A percentile compares a stretch with the other conserved stretches of the same genome.
Conservation (phyloP, 1,140 invertebrate species). For the Melitaea cinxia region DNA sequence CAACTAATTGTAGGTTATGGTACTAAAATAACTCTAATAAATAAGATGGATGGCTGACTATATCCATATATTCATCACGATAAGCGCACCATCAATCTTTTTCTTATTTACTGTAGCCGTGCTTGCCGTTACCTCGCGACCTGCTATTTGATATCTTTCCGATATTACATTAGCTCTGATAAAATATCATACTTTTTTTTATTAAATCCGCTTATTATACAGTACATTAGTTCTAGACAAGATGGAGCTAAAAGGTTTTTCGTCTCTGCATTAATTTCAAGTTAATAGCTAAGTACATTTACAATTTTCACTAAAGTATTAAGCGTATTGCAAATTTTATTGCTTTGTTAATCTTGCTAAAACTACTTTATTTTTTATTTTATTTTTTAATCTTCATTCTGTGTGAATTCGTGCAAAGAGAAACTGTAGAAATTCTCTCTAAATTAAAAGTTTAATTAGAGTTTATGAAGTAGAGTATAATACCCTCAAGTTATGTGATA, state of each 20-base stretch:
- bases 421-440: too few species aligned
- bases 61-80: conserved; percentile 43
- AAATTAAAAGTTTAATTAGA: too few species aligned
- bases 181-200: neutral
- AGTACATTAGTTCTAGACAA: neutral
- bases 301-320: too few species aligned
- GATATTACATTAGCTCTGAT: conserved; percentile 2
- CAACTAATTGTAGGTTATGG: conserved; percentile 42
- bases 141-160: conserved; percentile 22
- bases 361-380: too few species aligned
- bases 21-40: conserved; percentile 46
- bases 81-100: conserved; percentile 48
- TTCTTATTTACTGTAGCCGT: conserved; percentile 39
- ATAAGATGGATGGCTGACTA: conserved; percentile 44
- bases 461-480: too few species aligned
- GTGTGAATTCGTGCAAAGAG: too few species aligned
- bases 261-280: too few species aligned
- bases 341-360: too few species aligned
- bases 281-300: too few species aligned
- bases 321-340: too few species aligned
- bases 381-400: too few species aligned
- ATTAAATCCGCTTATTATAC: neutral
- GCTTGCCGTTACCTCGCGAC: conserved; percentile 22
- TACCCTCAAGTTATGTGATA: too few species aligned
- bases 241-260: neutral